A percentile compares a stretch with the other conserved stretches of the same genome.
Evolutionary conservation across 2,797 vertebrate species (phyloP).

Genomic region (Arrhamphus sclerolepis): DNA sequence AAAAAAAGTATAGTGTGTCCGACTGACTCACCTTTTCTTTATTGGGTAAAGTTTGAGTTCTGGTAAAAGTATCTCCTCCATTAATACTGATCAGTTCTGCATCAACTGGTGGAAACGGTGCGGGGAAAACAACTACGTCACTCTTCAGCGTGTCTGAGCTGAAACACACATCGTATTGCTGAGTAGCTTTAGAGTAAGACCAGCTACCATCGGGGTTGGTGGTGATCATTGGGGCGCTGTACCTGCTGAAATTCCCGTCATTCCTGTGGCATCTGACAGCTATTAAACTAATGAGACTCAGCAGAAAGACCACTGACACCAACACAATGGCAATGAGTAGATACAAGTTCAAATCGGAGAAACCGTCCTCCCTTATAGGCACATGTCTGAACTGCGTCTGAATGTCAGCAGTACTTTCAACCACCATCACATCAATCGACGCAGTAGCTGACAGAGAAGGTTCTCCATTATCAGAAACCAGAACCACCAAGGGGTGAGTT

Average conservation of each 20-base stretch:
- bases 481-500: constrained; percentile 43
- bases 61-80: constrained; percentile 64
- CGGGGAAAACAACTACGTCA: constrained; percentile 56
- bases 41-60: constrained; percentile 68
- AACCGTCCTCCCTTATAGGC: constrained; percentile 27
- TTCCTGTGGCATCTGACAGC: constrained; percentile 45
- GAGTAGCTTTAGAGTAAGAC: constrained; percentile 67
- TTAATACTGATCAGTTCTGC: constrained; percentile 75
- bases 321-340: constrained; percentile 61
- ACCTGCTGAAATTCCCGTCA: constrained; percentile 34
- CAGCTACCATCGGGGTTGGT: constrained; percentile 65
- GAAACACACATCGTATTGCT: constrained; percentile 69
- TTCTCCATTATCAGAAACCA: constrained; percentile 9
- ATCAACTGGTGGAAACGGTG: constrained; percentile 59
- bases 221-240: constrained; percentile 56
- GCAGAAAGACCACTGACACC: constrained; percentile 67
- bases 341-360: constrained; percentile 66
- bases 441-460: constrained; percentile 15
- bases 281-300: constrained; percentile 63
- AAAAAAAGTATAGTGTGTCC: background rate
- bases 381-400: constrained; percentile 32
- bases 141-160: constrained; percentile 63
- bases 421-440: background rate
- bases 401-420: constrained; percentile 8
- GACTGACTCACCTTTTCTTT: constrained; percentile 58